Conservation (phyloP, 2,888 invertebrate genomes). For the Dorcus parallelipipedus region DNA sequence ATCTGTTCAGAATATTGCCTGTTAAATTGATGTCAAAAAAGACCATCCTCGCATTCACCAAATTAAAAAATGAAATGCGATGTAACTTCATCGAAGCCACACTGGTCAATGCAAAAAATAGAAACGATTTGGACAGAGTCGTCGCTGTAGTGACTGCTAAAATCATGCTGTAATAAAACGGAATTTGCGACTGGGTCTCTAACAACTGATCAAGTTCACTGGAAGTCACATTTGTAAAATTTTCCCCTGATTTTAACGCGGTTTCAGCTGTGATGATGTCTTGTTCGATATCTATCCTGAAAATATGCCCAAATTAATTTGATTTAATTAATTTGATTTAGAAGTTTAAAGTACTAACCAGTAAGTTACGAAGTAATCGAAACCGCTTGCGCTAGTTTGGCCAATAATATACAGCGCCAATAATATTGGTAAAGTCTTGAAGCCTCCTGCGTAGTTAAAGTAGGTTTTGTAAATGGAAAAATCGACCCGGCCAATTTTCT, state of each 20-base stretch:
- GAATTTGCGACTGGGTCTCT: conserved; percentile 7
- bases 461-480: conserved; percentile 29
- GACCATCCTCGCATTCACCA: conserved; percentile 27
- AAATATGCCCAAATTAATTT: neutral
- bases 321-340: neutral
- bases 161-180: conserved; percentile 26
- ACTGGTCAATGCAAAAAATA: conserved; percentile 31
- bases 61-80: conserved; percentile 20
- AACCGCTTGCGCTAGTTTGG: conserved; percentile 27
- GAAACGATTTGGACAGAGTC: conserved; percentile 28
- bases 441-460: conserved; percentile 32
- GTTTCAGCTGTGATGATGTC: conserved; percentile 2
- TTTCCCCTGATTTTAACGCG: neutral
- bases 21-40: conserved; percentile 29
- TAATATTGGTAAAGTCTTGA: conserved; percentile 22
- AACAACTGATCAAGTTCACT: neutral
- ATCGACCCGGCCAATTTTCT: conserved; percentile 30
- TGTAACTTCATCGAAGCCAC: conserved; percentile 32
- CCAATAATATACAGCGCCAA: conserved; percentile 24
- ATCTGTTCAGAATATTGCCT: conserved; percentile 31
- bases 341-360: conserved; percentile 16
- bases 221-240: neutral
- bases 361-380: conserved; percentile 29
- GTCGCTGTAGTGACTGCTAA: conserved; percentile 18
- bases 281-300: conserved; percentile 17